Percentiles rank a stretch among this genome's conserved stretches.
Conservation (phyloP, 2,888 invertebrate genomes). For the Agonopterix subpropinquella region DNA sequence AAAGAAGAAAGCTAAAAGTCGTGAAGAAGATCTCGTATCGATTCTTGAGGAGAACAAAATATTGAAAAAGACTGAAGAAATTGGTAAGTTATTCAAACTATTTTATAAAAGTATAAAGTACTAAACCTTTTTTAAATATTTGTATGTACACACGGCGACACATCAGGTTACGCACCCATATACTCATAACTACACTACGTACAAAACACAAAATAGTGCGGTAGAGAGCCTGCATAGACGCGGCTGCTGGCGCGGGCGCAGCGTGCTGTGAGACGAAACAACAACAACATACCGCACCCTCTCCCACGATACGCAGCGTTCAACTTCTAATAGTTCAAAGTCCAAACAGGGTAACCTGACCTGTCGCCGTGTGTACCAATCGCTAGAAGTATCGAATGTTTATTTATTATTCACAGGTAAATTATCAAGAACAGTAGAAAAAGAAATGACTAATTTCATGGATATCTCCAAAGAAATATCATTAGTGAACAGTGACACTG, state of each 20-base stretch:
- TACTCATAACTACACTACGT: too few species aligned
- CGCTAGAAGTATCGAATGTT: neutral
- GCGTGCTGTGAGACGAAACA: too few species aligned
- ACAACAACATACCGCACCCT: too few species aligned
- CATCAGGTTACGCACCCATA: too few species aligned
- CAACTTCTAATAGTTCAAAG: too few species aligned
- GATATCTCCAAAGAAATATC: conserved; percentile 53
- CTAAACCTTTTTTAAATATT: neutral
- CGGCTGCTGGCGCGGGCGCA: too few species aligned
- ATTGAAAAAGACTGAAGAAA: conserved; percentile 25
- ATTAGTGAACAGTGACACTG: conserved; percentile 48
- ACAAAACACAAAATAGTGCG: too few species aligned
- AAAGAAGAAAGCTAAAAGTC: conserved; percentile 61
- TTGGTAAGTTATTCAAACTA: conserved; percentile 25
- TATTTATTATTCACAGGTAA: conserved; percentile 24
- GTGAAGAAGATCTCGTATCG: conserved; percentile 73
- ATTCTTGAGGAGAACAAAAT: conserved; percentile 50
- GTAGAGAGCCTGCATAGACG: too few species aligned
- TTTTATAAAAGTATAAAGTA: neutral
- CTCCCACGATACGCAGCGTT: too few species aligned
- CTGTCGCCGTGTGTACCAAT: too few species aligned
- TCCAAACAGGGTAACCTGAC: too few species aligned
- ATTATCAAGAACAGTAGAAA: conserved; percentile 25
- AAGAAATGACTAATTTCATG: conserved; percentile 26
- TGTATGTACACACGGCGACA: too few species aligned